Percentiles rank a stretch among this genome's conserved stretches.
These are phyloP conservation scores for Amblyornis subalaris DNA, from an alignment of 2,113 vertebrate genomes.

Conservation along the genomic window DNA sequence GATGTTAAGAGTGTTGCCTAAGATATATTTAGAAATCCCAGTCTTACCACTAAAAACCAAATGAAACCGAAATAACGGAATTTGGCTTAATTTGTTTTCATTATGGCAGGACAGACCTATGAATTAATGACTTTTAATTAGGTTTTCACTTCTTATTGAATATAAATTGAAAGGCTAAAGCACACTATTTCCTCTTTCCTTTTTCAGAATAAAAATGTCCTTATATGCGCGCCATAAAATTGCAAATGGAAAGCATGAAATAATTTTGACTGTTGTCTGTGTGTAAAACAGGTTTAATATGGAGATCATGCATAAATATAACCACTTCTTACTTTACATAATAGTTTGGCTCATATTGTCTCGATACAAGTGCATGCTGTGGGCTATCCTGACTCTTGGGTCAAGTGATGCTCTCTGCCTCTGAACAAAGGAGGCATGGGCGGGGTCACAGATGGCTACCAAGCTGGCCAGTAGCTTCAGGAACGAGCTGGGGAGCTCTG, in stretches of 20 bases:
- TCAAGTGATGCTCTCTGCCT: neutral
- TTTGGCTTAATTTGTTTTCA: neutral
- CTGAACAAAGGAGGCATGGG: neutral
- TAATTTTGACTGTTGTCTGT: neutral
- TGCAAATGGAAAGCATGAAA: neutral
- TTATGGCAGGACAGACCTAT: neutral
- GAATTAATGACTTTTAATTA: neutral
- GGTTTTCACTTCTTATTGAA: neutral
- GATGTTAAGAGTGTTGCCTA: neutral
- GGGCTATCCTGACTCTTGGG: neutral
- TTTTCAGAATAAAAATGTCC: neutral
- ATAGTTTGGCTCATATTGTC: neutral
- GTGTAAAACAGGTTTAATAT: neutral
- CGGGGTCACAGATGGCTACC: neutral
- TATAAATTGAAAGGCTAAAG: neutral
- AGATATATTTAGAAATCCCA: neutral
- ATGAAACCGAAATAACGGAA: neutral
- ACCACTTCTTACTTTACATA: neutral
- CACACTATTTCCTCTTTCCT: neutral
- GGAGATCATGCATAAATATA: neutral
- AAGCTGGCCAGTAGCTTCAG: neutral
- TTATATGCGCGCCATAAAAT: neutral
- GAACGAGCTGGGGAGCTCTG: neutral
- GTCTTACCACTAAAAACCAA: neutral
- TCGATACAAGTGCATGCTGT: fast-evolving